Base-by-base conservation (phyloP, 2,888 invertebrate species). In the Psylliodes chrysocephalus region DNA sequence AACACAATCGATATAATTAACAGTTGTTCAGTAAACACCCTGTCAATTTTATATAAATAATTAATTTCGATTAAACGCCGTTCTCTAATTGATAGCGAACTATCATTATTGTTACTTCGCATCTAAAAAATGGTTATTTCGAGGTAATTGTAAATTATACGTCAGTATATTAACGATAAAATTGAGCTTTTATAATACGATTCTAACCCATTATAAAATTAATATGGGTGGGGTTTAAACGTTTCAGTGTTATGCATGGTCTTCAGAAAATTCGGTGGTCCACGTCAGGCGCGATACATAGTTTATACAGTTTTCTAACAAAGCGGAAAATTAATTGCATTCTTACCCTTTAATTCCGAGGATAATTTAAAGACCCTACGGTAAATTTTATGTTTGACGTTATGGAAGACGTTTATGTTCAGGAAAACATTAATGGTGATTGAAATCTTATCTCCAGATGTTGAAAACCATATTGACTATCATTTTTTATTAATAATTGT, bases 171-270 rank as follows among this genome's bases (percentile, higher is more conserved):
- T 14, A 7, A 7, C n/a, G 7, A 44, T 51, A 51, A 52, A 30
- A 60, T 57, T 67, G 44, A 52, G 49, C 57, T 63, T 51, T 60
- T 33, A 33, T 56, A n/a, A 38, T 65, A 42, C n/a, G n/a, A 46
- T 47, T 54, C 38, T 54, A 63, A 63, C 60, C 60, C 42, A 60
- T 67, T 63, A 42, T 63, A 63, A 65, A 64, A 68, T 65, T 63
- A 28, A 53, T 33, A 52, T 35, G 35, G 67, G 60, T 65, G 67
- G 67, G 66, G 57, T 60, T 18, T n/a, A 49, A 60, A 63, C 35
- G 56, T 56, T 64, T 60, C 60, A 60, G 51, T 61, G 65, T 63
- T 65, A 63, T 59, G 68, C 60, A 53, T 33, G 60, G 56, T 63
- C 61, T 68, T 66, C 60, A 60, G 49, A 51, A 59, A 42, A 33